Evolutionary conservation across 2,113 vertebrate genomes (phyloP), one percentile per base, ranked within the genome.

Genomic region (Silurus meridionalis): DNA sequence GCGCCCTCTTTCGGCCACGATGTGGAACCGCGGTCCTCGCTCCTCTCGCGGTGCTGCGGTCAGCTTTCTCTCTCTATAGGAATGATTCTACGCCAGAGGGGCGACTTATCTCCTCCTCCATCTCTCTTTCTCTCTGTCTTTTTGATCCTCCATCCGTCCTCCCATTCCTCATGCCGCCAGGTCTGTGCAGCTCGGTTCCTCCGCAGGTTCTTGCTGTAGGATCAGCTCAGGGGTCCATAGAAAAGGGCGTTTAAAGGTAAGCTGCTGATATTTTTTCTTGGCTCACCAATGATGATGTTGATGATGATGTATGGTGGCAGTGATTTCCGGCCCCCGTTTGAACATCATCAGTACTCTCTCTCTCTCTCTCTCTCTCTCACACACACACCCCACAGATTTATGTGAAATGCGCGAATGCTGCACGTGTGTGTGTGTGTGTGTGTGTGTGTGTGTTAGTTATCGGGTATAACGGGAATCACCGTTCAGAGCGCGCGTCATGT

Each of bases 231-330:
- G 72, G 19, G 23, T 15, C 64, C 5, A 37, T 53, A 77, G 77
- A 86, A 83, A 67, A 53, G 66, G 66, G 67, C 28, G 23, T 46
- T 72, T 46, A 63, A 85, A 82, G 89, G 87, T 90, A 78, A 82
- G 77, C 52, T 25, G 63, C 58, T 57, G 52, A 37, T 17, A 66
- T 58, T 14, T 3, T 23, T 75, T 78, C 23, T 8, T 19, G 19
- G 37, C 23, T 61, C 53, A 71, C 58, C 74, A 37, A 23, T 63
- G 46, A 6, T 80, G 53, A 25, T 60, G n/a, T 17, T 60, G 77
- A 60, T 80, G 77, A 48, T 60, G 53, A 46, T 80, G 37, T 5
- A 5, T 57, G 74, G 1, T 55, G 50, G 8, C 8, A 52, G 61
- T 19, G 53, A 81, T 82, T 64, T 50, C 58, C 28, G 48, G 4